Percentiles rank a stretch among this genome's conserved stretches.
phyloP scores from a whole-genome alignment of 2,797 vertebrate genomes.

The Peromyscus nudipes region DNA sequence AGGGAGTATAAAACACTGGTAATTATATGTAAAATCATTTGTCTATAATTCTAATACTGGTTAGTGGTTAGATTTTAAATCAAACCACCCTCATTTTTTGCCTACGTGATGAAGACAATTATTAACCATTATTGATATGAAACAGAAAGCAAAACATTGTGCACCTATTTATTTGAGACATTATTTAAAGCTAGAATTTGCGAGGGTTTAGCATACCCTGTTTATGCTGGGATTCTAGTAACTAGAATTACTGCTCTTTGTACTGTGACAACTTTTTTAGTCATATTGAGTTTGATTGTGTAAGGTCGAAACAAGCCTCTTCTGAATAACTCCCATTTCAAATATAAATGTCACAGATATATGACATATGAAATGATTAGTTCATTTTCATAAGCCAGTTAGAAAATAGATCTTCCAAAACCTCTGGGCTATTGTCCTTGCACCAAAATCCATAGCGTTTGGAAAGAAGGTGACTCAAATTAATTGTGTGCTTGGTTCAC shows the following conservation, averaged over 20 bases:
- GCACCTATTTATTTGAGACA: constrained; percentile 27
- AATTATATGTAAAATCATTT: neutral
- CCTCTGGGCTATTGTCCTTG: neutral
- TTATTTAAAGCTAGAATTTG: neutral
- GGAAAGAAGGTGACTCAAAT: neutral
- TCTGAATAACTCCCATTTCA: constrained; percentile 43
- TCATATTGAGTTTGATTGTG: neutral
- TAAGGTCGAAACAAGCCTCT: constrained; percentile 6
- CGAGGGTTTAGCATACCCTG: neutral
- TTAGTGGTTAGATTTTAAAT: constrained; percentile 50
- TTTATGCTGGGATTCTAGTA: neutral
- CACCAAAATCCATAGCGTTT: neutral
- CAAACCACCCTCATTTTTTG: neutral
- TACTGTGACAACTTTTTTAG: constrained; percentile 13
- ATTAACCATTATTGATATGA: constrained; percentile 43
- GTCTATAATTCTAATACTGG: constrained; percentile 48
- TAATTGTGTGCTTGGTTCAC: neutral
- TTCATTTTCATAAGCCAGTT: constrained; percentile 28
- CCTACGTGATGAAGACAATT: constrained; percentile 40
- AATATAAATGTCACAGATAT: constrained; percentile 46
- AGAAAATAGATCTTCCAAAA: constrained; percentile 46
- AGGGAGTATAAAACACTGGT: constrained; percentile 33
- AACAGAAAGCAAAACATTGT: constrained; percentile 50
- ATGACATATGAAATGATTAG: constrained; percentile 20
- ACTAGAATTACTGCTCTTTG: constrained; percentile 29